These are phyloP conservation scores for Corvus cornix DNA, from an alignment of 2,113 vertebrate species.

Conservation along the genomic window DNA sequence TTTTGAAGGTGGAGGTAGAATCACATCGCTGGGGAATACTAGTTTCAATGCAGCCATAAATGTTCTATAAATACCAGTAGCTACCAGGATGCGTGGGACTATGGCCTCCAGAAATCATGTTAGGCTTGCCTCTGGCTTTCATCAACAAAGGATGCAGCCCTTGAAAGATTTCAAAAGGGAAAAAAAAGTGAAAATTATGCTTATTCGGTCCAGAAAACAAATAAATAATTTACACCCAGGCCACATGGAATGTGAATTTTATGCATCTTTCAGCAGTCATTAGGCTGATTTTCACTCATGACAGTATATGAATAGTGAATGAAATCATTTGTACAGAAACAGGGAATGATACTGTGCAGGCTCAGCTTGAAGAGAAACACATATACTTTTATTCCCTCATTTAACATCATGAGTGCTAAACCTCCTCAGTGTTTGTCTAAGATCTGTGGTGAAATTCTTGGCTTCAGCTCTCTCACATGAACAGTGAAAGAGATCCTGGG, in stretches of 20 bases:
- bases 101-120: background rate
- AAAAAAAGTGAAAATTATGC: background rate
- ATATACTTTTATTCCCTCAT: background rate
- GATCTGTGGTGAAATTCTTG: background rate
- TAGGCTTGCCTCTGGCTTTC: background rate
- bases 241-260: background rate
- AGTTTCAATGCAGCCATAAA: background rate
- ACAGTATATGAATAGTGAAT: constrained; percentile 1
- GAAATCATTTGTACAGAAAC: background rate
- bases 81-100: background rate
- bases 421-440: background rate
- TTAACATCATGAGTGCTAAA: background rate
- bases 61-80: background rate
- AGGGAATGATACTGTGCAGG: background rate
- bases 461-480: background rate
- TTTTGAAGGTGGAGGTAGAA: background rate
- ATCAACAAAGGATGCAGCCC: background rate
- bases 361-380: background rate
- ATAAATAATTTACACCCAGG: constrained; percentile 8
- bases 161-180: background rate
- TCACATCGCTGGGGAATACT: background rate
- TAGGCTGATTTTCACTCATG: constrained; percentile 16
- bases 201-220: background rate
- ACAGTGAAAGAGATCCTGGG: background rate
- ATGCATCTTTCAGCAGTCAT: constrained; percentile 14